Evolutionary conservation across 2,113 vertebrate genomes (phyloP), one percentile per base, ranked within the genome.

Genomic region (Nannospalax galili): DNA sequence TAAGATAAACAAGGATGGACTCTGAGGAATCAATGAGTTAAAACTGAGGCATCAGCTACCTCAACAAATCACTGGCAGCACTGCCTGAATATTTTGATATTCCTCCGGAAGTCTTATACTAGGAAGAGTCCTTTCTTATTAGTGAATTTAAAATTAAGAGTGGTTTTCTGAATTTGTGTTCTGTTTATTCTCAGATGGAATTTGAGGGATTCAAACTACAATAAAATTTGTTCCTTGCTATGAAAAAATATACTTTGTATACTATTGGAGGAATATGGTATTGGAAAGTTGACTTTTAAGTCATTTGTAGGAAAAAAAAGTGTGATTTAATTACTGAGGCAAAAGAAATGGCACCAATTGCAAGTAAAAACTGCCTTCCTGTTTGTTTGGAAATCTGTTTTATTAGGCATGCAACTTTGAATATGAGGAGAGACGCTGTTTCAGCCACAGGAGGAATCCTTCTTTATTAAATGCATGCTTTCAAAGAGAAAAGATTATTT

Each of bases 211-310:
- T 70, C 96, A 67, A 95, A 85, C 20, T 93, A 37, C 94, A 97
- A 95, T 95, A 97, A 94, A 97, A 95, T 72, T 94, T 97, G 26
- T 94, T 96, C 77, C 85, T 96, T 93, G 7, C 80, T 90, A 81
- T 94, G 96, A 95, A 65, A 97, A 97, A 97, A 92, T 62, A 90
- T 95, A 94, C 70, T 88, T 93, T 97, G 88, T 85, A 87, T 3
- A 0, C 56, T 96, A 35, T 82, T 78, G 96, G 60, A 95, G 58
- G 40, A 97, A 97, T 82, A 78, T 19, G 64, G 37, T 91, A 74
- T 88, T 40, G 84, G 87, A 96, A 95, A 94, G 69, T 88, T 95
- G 45, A 48, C 20, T 97, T 96, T 96, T 90, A 90, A 82, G 45
- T 85, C 26, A 48, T 88, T 90, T 93, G 91, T 26, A 84, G 94